phyloP scores from a whole-genome alignment of 2,113 vertebrate species.

The Pituophis catenifer region DNA sequence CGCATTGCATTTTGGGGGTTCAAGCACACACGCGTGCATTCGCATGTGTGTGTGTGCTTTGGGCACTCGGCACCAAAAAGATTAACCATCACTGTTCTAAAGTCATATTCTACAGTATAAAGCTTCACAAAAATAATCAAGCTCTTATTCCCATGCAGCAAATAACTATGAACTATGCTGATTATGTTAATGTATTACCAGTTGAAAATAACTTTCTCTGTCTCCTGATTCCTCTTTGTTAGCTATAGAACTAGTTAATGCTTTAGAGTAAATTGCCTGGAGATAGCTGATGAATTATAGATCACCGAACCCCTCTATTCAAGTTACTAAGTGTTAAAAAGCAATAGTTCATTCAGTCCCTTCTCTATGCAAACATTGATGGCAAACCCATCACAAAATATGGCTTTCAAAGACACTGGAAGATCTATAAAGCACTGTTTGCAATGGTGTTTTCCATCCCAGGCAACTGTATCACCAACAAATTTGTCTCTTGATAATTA shows the following conservation, averaged over 20 bases:
- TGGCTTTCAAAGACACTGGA: constrained; percentile 12
- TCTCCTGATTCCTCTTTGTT: background rate
- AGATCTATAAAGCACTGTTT: constrained; percentile 1
- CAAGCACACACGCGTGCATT: no score
- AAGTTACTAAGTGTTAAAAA: background rate
- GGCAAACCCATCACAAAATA: background rate
- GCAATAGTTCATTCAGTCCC: background rate
- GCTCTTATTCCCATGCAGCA: background rate
- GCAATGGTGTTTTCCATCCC: constrained; percentile 20
- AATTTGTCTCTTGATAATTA: constrained; percentile 29
- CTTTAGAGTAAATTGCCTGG: background rate
- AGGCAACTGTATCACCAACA: constrained; percentile 36
- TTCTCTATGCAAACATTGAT: background rate
- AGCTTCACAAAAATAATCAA: background rate
- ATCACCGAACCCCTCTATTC: background rate
- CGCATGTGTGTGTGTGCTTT: no score
- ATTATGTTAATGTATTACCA: background rate
- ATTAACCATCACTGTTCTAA: background rate
- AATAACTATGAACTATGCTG: background rate
- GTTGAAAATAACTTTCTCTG: background rate
- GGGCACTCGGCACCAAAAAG: no score
- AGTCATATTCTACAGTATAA: background rate
- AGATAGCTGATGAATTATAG: background rate
- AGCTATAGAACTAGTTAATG: background rate
- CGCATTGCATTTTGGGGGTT: no score